Evolutionary conservation across 2,888 invertebrate species (phyloP), one percentile per base, ranked within the genome.

Genomic region (Thereva unica): DNA sequence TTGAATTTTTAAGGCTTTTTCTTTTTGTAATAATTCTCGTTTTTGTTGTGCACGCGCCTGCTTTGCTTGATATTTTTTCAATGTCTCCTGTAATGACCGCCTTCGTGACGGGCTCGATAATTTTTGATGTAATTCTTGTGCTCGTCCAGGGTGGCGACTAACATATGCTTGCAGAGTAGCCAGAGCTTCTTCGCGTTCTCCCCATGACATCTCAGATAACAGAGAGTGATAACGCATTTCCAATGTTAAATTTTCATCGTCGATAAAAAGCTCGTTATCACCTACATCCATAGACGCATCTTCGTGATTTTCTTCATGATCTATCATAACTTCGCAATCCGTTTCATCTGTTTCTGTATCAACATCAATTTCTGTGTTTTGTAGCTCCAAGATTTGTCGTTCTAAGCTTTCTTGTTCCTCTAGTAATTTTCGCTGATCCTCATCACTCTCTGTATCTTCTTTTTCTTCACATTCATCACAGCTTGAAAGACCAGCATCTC

Each of bases 81-180:
- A 79, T 0, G 94, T 93, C 76, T 92, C 92, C 37, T 91, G 89
- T n/a, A 92, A 76, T n/a, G 91, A 90, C 71, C 92, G 87, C 45
- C 92, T 85, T n/a, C 93, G 85, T 1, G 93, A 91, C 0, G 96
- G 96, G 54, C 93, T 94, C 0, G 95, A 95, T 0, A 98, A 82
- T 77, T 97, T 97, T 73, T 95, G 95, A 79, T 97, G 97, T 52
- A 97, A 84, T 73, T 96, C 93, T 68, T 94, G 87, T 0, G 95
- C 95, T 64, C 96, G 76, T 61, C 95, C 97, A 0, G 97, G 97
- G 78, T 94, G 92, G n/a, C 96, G 85, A 0, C 91, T 90, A 0
- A 91, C 91, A 35, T 92, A 81, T 0, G 89, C 92, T 73, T 92
- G 89, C 10, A 93, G 76, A 2, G 89, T 90, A 1, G 91, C 90